Evolutionary conservation across 2,888 invertebrate genomes (phyloP), one percentile per base, ranked within the genome.

Genomic region (Melanchra persicariae): DNA sequence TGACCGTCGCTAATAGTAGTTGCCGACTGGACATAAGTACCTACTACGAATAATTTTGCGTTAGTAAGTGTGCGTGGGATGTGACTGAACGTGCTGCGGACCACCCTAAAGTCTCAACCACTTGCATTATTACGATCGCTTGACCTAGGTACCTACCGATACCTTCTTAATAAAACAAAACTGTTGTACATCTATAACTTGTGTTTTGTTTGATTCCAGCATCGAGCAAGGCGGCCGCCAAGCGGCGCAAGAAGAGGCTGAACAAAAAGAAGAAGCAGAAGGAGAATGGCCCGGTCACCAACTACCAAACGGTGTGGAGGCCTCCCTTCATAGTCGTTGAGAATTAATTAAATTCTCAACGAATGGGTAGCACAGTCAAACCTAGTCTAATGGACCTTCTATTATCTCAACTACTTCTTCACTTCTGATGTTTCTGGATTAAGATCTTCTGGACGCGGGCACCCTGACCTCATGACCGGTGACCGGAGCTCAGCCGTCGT

Each of bases 311-410:
- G 10, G 55, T 76, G 54, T 24, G 54, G 15, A 63, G 79, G 1
- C 80, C 79, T 0, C 79, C 79, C 5, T 76, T 79, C 43, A 17
- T 71, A 9, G 80, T 62, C 49, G 76, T 79, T 49, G 79, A 79
- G 61, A 79, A 79, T 43, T 79, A 79, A 64, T 49, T 79, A 79
- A 65, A 19, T 47, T 22, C 17, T 47, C 64, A 43, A 52, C 67
- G 52, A 19, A 43, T 9, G n/a, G 37, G 43, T 79, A 59, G 47
- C 70, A 70, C 75, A 65, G 52, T 57, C 68, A 75, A 54, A 70
- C 57, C 60, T 60, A 70, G 52, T 49, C 12, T 17, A 43, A n/a
- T 10, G 37, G 17, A 22, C 6, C 57, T 54, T 26, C 19, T 55
- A 59, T 67, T 55, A 43, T 43, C 51, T 66, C 2, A 22, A 15